Evolutionary conservation across 2,113 vertebrate genomes (phyloP).

Genomic region (human (Homo sapiens)): GRCh38 chr1:3549001-3549500

Average conservation of each 20-base stretch:
- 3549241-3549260: too few relatives aligned
- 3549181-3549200: not conserved
- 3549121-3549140: rapidly evolving
- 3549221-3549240: not conserved
- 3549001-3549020: rapidly evolving
- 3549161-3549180: not conserved
- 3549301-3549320: not conserved
- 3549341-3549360: not conserved
- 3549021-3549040: not conserved
- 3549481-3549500: not conserved
- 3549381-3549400: not conserved
- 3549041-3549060: not conserved
- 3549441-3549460: not conserved
- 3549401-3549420: not conserved
- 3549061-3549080: rapidly evolving
- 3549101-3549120: too few relatives aligned
- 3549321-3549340: too few relatives aligned
- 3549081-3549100: not conserved
- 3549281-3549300: rapidly evolving
- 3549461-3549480: not conserved
- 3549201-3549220: not conserved
- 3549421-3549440: not conserved
- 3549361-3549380: not conserved
- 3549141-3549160: rapidly evolving
- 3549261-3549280: not conserved